A percentile compares a stretch with the other conserved stretches of the same genome.
Evolutionary conservation across 2,888 invertebrate species (phyloP).

Genomic region (Heteromyza rotundicornis): DNA sequence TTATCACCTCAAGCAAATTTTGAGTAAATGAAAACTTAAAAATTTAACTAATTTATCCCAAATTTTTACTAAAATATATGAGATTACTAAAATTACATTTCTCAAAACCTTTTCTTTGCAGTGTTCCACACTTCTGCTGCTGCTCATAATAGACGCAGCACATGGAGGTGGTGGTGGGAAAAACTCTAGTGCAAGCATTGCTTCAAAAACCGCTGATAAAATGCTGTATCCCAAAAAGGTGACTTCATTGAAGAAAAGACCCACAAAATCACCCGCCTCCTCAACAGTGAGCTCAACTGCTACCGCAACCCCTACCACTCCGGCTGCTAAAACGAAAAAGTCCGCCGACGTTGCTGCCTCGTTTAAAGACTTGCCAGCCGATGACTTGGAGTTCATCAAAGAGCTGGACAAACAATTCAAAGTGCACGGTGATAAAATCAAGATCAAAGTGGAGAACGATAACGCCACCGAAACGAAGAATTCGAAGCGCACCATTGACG

Average conservation of each 20-base stretch:
- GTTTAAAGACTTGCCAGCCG: conserved; percentile 54
- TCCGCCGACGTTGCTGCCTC: conserved; percentile 40
- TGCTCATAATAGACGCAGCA: conserved; percentile 33
- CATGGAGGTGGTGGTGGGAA: background rate
- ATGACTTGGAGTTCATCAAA: conserved; percentile 61
- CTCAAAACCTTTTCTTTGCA: conserved; percentile 24
- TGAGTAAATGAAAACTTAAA: too few relatives aligned
- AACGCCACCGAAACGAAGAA: conserved; percentile 51
- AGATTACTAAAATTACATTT: too few relatives aligned
- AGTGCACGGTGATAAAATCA: conserved; percentile 58
- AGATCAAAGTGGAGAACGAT: conserved; percentile 59
- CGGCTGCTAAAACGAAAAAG: conserved; percentile 18
- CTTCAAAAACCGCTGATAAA: conserved; percentile 30
- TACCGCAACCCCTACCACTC: conserved; percentile 11
- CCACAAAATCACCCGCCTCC: conserved; percentile 43
- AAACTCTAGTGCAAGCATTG: background rate
- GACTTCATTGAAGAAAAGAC: conserved; percentile 51
- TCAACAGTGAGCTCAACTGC: conserved; percentile 11
- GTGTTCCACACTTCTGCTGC: conserved; percentile 39
- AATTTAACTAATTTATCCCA: too few relatives aligned
- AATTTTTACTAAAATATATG: too few relatives aligned
- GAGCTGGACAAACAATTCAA: conserved; percentile 62
- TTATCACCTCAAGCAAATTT: too few relatives aligned
- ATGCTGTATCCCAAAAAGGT: conserved; percentile 56
- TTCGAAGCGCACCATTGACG: conserved; percentile 74